A percentile compares a stretch with the other conserved stretches of the same genome.
Evolutionary conservation across 2,113 vertebrate species (phyloP).

Genomic region (Ailurus styani): DNA sequence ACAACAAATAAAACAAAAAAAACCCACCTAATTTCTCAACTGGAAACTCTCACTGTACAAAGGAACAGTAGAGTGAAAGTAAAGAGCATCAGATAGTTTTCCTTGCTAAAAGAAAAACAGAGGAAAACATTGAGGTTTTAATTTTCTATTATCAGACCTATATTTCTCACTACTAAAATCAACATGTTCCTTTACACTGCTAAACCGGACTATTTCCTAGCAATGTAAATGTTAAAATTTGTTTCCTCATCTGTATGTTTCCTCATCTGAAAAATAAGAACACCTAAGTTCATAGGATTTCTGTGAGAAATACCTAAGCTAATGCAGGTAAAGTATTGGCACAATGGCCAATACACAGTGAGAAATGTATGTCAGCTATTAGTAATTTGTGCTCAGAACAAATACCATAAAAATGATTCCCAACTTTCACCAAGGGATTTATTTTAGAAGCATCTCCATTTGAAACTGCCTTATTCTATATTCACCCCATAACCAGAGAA

Average conservation of each 20-base stretch:
- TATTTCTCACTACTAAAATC: neutral
- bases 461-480: neutral
- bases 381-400: slow-evolving; percentile 11
- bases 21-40: neutral
- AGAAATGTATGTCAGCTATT: slow-evolving; percentile 15
- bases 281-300: neutral
- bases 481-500: neutral
- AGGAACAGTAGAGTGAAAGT: neutral
- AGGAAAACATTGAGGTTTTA: neutral
- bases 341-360: neutral
- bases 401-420: neutral
- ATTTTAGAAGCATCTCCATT: neutral
- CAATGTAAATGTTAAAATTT: neutral
- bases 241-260: neutral
- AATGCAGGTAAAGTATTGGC: neutral
- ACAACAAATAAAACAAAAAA: neutral
- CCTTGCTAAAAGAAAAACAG: neutral
- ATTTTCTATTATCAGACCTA: neutral
- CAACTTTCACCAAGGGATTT: neutral
- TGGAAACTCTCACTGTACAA: neutral
- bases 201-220: neutral
- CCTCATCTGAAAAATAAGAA: slow-evolving; percentile 9
- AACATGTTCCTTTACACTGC: neutral
- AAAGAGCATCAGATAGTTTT: neutral
- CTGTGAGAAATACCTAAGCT: neutral